Percentiles rank a stretch among this genome's conserved stretches.
These are phyloP conservation scores for Eulithis prunata DNA, from an alignment of 2,888 invertebrate genomes.

Conservation along the genomic window DNA sequence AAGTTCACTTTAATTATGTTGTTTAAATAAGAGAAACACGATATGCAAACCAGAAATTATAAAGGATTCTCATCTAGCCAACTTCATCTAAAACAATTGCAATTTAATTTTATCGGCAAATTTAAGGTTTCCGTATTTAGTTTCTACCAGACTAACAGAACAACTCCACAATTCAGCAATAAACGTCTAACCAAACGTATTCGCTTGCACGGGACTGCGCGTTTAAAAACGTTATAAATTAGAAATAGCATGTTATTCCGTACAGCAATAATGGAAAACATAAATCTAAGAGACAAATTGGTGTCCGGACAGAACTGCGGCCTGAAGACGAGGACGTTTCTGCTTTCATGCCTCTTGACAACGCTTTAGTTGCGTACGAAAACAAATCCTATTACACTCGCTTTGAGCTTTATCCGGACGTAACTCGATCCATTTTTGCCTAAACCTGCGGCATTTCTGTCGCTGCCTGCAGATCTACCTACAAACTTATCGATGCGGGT, in stretches of 20 bases:
- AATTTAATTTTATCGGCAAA: conserved; percentile 9
- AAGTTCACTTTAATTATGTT: neutral
- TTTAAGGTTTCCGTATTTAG: conserved; percentile 17
- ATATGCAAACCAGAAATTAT: neutral
- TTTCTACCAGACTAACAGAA: conserved; percentile 3
- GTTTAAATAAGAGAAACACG: neutral
- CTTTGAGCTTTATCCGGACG: conserved; percentile 36
- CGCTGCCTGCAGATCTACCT: conserved; percentile 42
- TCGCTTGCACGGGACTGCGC: conserved; percentile 26
- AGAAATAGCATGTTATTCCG: conserved; percentile 60
- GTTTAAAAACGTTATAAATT: conserved; percentile 52
- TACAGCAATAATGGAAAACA: conserved; percentile 71
- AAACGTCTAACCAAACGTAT: conserved; percentile 30
- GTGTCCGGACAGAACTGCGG: conserved; percentile 64
- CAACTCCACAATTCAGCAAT: conserved; percentile 25
- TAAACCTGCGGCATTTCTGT: conserved; percentile 36
- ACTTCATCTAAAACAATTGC: conserved; percentile 4
- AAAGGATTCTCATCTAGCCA: neutral
- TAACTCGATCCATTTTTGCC: conserved; percentile 47
- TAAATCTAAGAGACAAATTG: conserved; percentile 78
- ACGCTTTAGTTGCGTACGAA: conserved; percentile 61
- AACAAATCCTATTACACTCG: conserved; percentile 42
- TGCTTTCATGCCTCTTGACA: conserved; percentile 70
- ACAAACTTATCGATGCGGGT: conserved; percentile 41
- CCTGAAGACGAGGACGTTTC: conserved; percentile 67